Evolutionary conservation across 2,888 invertebrate genomes (phyloP).

Genomic region (Apamea epomidion): DNA sequence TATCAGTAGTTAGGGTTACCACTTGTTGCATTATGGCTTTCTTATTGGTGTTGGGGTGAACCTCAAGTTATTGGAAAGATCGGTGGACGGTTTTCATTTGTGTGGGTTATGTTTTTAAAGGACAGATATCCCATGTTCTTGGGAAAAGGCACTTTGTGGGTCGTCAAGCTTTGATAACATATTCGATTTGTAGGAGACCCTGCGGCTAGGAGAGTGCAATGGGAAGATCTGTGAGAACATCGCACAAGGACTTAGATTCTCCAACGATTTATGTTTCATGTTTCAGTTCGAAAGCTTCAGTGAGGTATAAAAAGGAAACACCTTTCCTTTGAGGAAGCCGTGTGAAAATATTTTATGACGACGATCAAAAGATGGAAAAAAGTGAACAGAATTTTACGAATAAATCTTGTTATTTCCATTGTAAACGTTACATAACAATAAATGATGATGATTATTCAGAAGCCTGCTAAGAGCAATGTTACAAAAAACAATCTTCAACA

Average conservation of each 20-base stretch:
- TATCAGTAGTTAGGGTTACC: constrained; percentile 15
- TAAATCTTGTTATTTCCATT: background rate
- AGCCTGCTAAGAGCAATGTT: background rate
- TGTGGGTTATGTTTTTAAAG: constrained; percentile 30
- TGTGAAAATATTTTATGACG: background rate
- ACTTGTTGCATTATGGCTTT: constrained; percentile 65
- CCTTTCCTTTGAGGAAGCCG: background rate
- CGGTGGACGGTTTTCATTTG: constrained; percentile 32
- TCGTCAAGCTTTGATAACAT: background rate
- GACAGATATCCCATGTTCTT: constrained; percentile 11
- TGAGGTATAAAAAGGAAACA: background rate
- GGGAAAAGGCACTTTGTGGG: constrained; percentile 4
- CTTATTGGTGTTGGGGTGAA: constrained; percentile 34
- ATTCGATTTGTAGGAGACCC: background rate
- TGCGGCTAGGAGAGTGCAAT: background rate
- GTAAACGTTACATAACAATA: background rate
- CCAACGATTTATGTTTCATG: background rate
- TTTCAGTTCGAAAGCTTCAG: background rate
- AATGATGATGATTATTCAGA: background rate
- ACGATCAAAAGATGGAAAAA: background rate
- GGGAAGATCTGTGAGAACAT: background rate
- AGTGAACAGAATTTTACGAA: background rate
- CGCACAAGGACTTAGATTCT: background rate
- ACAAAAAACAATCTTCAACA: background rate
- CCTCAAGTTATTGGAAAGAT: constrained; percentile 45